Evolutionary conservation across 2,797 vertebrate genomes (phyloP), one percentile per base, ranked within the genome.

Genomic region (Falco biarmicus): DNA sequence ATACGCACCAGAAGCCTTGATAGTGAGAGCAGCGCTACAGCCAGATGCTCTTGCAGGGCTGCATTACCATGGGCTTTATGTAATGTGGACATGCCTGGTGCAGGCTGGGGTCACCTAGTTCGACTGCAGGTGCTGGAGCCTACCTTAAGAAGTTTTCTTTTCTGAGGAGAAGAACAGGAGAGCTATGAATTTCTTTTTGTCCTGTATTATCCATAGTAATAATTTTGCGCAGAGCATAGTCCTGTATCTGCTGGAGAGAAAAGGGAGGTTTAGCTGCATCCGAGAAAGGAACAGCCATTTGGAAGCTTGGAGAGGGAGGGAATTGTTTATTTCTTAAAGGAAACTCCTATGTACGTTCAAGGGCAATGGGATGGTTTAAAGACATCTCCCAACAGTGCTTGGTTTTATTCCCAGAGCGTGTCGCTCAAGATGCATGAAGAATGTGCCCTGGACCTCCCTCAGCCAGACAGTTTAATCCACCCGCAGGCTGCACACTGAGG

Each of bases 91-190:
- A 9, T n/a, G 59, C 21, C 79, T 77, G 43, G 25, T 13, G 41
- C 41, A 41, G 53, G 8, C 3, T 43, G 21, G 34, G 73, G 37
- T 12, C 7, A 69, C 29, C 6, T 17, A 11, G 19, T 25, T 50
- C 2, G 1, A 29, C 2, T 74, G 41, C 43, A 64, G 29, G 21
- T 61, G 34, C 71, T 69, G 43, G 13, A 75, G 64, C 95, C 56
- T 90, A 98, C 98, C 98, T 98, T 95, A 98, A 98, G 66, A 98
- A 41, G 39, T 98, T 96, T n/a, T 98, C 94, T 83, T 93, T 97
- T 68, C 98, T 98, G 61, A 89, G 71, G 66, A 97, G 66, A 53
- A 84, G 65, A 53, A 88, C 80, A 24, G 98, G 97, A 89, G 93
- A 86, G n/a, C 41, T 91, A 29, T 95, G 90, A 57, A 97, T 85